Evolutionary conservation across 2,888 invertebrate genomes (phyloP), one percentile per base, ranked within the genome.

Genomic region (Euplexia lucipara): DNA sequence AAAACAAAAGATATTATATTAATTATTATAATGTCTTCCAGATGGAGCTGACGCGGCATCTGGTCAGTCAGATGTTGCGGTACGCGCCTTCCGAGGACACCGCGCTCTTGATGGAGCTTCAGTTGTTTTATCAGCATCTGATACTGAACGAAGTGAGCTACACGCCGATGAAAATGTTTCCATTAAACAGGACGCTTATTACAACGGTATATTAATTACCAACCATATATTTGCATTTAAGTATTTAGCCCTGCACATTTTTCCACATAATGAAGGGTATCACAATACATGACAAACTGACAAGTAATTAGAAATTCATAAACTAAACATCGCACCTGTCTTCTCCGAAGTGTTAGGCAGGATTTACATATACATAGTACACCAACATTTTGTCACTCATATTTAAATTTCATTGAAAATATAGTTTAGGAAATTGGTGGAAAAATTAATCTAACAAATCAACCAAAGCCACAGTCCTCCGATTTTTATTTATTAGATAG

Each of bases 131-230:
- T 65, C 70, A 67, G 16, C 71, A 79, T 16, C 44, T 82, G 12
- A 34, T 64, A n/a, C 34, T 69, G 5, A 82, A 77, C n/a, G 66
- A 77, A 3, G 59, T 62, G 4, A 20, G 54, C 14, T 81, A 77
- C 22, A 20, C 70, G 0, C 82, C 80, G 0, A n/a, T 81, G n/a
- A 70, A 77, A 7, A 75, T 81, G 82, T 77, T 81, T 10, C 32
- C 51, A 0, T 32, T 81, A 3, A 69, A 77, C 30, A 74, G 80
- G 30, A 53, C 58, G 3, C 63, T 81, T 0, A 64, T 79, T 4
- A 65, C 69, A 16, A 62, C 77, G 66, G 80, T 81, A 67, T n/a
- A n/a, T n/a, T n/a, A n/a, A n/a, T n/a, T n/a, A 52, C 0, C 10
- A 26, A 3, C 3, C 10, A 1, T 9, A 35, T 22, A 9, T 61